These are phyloP conservation scores for Andrena bicolor DNA, from an alignment of 2,888 invertebrate species.

Conservation along the genomic window DNA sequence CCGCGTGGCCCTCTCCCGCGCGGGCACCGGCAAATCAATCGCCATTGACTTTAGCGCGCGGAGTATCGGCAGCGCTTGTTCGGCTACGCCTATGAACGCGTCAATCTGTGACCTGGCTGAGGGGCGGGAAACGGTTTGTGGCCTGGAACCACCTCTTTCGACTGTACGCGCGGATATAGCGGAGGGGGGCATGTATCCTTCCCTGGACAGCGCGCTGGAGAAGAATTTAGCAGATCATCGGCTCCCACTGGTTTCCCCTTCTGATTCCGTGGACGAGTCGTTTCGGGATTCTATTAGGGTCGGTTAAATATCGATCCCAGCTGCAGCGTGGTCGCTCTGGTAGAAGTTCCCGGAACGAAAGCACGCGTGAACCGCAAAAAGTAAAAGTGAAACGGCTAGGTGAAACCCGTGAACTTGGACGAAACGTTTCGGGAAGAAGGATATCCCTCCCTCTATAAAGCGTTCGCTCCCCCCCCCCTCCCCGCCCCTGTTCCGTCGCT, in stretches of 20 bases:
- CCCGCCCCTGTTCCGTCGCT: not conserved
- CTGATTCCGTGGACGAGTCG: not conserved
- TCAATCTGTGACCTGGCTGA: slow-evolving; percentile 15
- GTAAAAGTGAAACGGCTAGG: slow-evolving; percentile 52
- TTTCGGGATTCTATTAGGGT: not conserved
- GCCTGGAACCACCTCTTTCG: slow-evolving; percentile 10
- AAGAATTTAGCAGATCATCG: not conserved
- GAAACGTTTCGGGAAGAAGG: slow-evolving; percentile 53
- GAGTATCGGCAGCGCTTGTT: slow-evolving; percentile 39
- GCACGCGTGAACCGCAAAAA: slow-evolving; percentile 30
- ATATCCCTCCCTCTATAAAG: slow-evolving; percentile 23
- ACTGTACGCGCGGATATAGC: not conserved
- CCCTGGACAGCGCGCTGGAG: not conserved
- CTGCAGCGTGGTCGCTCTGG: not conserved
- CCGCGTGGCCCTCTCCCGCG: slow-evolving; percentile 31
- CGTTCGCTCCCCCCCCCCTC: not conserved
- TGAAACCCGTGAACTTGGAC: slow-evolving; percentile 43
- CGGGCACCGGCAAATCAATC: slow-evolving; percentile 60
- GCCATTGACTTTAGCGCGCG: slow-evolving; percentile 28
- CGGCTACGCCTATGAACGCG: slow-evolving; percentile 17
- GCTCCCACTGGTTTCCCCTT: not conserved
- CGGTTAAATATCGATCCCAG: not conserved
- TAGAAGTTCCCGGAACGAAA: slow-evolving; percentile 2
- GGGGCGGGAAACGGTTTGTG: slow-evolving; percentile 2
- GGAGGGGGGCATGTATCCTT: not conserved